Conservation (phyloP, 2,797 vertebrate genomes). For the Cyprinodon diabolis region DNA sequence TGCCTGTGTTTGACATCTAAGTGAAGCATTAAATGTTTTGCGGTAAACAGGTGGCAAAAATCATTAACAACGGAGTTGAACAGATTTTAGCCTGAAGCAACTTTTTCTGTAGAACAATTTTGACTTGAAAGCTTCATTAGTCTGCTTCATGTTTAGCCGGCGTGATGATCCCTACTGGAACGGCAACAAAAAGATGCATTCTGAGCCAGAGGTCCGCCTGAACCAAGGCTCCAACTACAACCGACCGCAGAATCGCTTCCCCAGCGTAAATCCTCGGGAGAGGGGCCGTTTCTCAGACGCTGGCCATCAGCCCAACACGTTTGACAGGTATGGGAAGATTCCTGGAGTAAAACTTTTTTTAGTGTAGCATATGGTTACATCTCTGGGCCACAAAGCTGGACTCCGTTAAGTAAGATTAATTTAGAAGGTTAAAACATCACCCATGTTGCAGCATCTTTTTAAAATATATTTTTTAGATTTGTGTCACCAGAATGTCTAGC, state of each 20-base stretch:
- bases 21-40: no score
- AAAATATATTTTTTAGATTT: no score
- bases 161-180: conserved; percentile 95
- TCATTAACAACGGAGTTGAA: no score
- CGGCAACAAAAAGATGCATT: conserved; percentile 91
- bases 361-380: neutral
- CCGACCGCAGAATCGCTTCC: conserved; percentile 92
- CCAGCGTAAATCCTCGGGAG: conserved; percentile 90
- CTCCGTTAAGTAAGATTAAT: no score
- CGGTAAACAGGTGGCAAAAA: no score
- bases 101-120: no score
- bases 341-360: no score
- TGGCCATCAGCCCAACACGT: conserved; percentile 83
- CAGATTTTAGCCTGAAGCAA: no score
- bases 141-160: conserved; percentile 71
- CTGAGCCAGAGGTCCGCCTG: conserved; percentile 88
- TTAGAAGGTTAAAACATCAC: no score
- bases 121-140: no score
- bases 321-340: conserved; percentile 84
- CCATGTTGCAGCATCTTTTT: no score
- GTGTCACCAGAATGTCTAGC: neutral
- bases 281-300: conserved; percentile 88
- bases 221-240: conserved; percentile 90
- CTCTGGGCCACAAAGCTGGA: neutral
- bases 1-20: no score